Conservation (phyloP, 2,113 vertebrate species). For the Ursus arctos region DNA sequence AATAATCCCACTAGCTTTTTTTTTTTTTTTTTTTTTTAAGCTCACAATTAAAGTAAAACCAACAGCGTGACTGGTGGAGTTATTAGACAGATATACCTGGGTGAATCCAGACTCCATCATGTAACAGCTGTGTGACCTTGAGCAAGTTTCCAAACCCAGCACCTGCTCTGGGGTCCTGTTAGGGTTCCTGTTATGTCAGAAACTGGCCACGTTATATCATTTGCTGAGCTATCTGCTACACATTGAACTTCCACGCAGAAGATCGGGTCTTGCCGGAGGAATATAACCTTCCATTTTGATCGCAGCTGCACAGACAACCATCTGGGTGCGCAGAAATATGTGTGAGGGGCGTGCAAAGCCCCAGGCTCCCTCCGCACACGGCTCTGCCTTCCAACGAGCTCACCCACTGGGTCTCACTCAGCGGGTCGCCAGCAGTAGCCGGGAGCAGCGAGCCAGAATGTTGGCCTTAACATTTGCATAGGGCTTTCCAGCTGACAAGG, state of each 20-base stretch:
- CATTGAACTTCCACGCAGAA: rapidly evolving
- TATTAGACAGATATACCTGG: background rate
- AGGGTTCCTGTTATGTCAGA: background rate
- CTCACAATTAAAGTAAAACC: background rate
- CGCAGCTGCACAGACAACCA: rapidly evolving
- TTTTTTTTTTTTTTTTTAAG: background rate
- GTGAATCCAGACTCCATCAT: background rate
- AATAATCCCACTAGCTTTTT: constrained; percentile 69
- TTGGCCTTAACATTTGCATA: background rate
- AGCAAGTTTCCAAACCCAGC: background rate
- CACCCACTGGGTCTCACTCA: background rate
- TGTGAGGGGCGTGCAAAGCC: background rate
- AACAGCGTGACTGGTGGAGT: rapidly evolving
- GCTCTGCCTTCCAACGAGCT: background rate
- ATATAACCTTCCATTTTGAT: background rate
- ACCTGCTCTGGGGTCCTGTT: background rate
- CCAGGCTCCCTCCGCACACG: background rate
- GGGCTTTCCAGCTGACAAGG: background rate
- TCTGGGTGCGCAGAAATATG: background rate
- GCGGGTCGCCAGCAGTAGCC: background rate
- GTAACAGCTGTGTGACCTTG: background rate
- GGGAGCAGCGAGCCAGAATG: background rate
- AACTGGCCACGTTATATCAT: rapidly evolving
- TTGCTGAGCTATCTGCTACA: background rate
- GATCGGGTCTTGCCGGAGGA: rapidly evolving